These are phyloP conservation scores for Conus canariensis DNA, from an alignment of 2,888 invertebrate genomes.

Conservation along the genomic window DNA sequence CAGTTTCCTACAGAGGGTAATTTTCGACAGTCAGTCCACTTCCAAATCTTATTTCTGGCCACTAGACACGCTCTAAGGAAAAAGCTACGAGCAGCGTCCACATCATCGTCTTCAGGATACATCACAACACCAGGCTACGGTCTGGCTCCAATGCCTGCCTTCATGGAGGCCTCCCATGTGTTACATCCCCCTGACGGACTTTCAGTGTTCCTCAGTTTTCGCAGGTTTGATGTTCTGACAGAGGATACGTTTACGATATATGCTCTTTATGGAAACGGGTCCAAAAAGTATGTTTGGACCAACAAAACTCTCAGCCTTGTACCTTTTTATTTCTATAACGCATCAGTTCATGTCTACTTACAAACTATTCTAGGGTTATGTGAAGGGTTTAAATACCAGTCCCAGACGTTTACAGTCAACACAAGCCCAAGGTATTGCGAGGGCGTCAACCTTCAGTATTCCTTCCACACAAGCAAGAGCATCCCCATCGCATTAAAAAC, in stretches of 20 bases:
- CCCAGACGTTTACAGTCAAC: background rate
- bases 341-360: background rate
- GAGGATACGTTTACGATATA: background rate
- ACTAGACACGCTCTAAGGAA: background rate
- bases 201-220: background rate
- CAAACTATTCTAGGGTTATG: background rate
- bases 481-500: background rate
- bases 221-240: background rate
- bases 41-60: background rate
- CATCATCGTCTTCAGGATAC: background rate
- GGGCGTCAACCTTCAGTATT: background rate
- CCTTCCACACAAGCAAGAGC: background rate
- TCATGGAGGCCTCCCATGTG: background rate
- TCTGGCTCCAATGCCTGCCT: background rate
- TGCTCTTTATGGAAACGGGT: background rate
- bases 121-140: background rate
- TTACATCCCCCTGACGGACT: background rate
- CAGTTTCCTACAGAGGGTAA: background rate
- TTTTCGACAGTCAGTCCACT: background rate
- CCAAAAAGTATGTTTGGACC: background rate
- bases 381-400: background rate
- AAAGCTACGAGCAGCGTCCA: background rate
- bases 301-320: background rate
- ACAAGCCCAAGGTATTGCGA: conserved; percentile 6
- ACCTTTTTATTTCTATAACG: background rate